A percentile compares a stretch with the other conserved stretches of the same genome.
phyloP scores from a whole-genome alignment of 53 echinoderm and acorn worm genomes.

The Antedon mediterranea region DNA sequence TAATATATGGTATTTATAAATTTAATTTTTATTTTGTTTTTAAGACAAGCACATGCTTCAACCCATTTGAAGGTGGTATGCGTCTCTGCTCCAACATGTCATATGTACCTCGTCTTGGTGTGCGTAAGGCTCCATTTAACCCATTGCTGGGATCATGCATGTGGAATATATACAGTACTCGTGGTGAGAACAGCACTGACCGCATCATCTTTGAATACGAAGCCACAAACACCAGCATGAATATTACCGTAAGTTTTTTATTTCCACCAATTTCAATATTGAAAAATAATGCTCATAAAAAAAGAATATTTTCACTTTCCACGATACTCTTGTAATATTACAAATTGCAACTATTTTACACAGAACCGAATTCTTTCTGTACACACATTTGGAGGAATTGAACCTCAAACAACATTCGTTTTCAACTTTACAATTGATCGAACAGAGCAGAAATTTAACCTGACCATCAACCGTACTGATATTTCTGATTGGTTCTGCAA shows the following conservation, averaged over 20 bases:
- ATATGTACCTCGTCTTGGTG: slow-evolving; percentile 14
- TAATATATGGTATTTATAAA: no score
- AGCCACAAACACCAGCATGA: not conserved
- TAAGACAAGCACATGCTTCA: slow-evolving; percentile 17
- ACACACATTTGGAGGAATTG: not conserved
- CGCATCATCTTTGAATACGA: slow-evolving; percentile 10
- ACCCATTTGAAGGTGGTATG: slow-evolving; percentile 5
- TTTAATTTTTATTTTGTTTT: not conserved
- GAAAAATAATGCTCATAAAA: no score
- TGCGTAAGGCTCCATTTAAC: slow-evolving; percentile 9
- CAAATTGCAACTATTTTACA: no score
- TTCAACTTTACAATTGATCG: not conserved
- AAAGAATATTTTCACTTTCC: no score
- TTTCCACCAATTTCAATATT: not conserved
- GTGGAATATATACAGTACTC: slow-evolving; percentile 15
- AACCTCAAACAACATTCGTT: not conserved
- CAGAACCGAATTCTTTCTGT: not conserved
- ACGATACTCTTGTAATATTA: no score
- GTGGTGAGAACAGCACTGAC: slow-evolving; percentile 6
- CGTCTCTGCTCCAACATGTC: slow-evolving; percentile 11
- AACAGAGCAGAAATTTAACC: not conserved
- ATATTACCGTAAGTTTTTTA: slow-evolving; percentile 7
- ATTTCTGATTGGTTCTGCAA: slow-evolving; percentile 13
- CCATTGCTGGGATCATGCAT: slow-evolving; percentile 21
- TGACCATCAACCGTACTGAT: slow-evolving; percentile 6